A percentile compares a stretch with the other conserved stretches of the same genome.
Evolutionary conservation across 2,113 vertebrate species (phyloP).

Genomic region (Dolichallabes microphthalmus): DNA sequence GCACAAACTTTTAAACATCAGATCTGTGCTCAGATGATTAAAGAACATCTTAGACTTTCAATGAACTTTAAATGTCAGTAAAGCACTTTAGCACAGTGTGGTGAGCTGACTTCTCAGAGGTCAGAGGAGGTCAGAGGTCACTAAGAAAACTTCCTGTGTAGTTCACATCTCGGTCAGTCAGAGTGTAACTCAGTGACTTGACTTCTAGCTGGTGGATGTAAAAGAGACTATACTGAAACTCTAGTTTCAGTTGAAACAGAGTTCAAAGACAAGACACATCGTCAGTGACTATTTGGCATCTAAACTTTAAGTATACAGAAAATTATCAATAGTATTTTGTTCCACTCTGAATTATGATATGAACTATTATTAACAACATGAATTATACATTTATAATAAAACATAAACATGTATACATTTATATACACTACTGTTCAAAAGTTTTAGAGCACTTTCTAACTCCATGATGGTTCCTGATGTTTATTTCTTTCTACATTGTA

Average conservation of each 20-base stretch:
- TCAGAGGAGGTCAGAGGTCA: conserved; percentile 1
- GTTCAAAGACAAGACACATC: neutral
- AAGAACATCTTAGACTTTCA: neutral
- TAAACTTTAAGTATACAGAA: neutral
- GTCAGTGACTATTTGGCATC: neutral
- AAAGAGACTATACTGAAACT: neutral
- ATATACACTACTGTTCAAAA: too few species aligned
- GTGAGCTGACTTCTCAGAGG: neutral
- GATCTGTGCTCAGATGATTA: neutral
- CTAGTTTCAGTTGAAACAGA: neutral
- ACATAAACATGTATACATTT: too few species aligned
- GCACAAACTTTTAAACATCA: neutral
- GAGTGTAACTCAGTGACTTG: neutral
- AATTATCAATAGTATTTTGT: neutral
- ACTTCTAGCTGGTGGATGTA: neutral
- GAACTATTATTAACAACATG: too few species aligned
- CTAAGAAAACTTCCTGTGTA: neutral
- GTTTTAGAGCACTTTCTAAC: too few species aligned
- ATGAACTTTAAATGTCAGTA: neutral
- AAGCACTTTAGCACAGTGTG: neutral
- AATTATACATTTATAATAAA: too few species aligned
- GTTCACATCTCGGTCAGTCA: neutral
- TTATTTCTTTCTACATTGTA: too few species aligned
- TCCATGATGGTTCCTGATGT: too few species aligned
- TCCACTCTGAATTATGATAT: neutral